Percentiles rank a stretch among this genome's conserved stretches.
These are phyloP conservation scores for Megalops atlanticus DNA, from an alignment of 2,113 vertebrate genomes.

Conservation along the genomic window DNA sequence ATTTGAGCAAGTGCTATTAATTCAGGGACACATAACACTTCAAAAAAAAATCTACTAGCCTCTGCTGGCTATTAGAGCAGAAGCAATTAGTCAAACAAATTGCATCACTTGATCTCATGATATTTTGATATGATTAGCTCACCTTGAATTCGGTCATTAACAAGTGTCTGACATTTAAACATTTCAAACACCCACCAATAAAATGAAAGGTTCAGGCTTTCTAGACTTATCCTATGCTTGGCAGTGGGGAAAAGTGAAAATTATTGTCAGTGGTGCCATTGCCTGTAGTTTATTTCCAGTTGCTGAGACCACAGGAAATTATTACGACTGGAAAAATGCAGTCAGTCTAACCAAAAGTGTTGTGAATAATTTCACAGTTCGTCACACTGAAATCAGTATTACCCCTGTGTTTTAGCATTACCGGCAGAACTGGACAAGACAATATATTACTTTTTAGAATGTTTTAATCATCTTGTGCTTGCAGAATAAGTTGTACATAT, in stretches of 20 bases:
- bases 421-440: not conserved
- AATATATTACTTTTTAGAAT: too few species aligned
- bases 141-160: not conserved
- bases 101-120: not conserved
- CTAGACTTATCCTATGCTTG: not conserved
- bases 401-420: not conserved
- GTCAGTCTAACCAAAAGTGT: not conserved
- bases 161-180: not conserved
- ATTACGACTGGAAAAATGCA: not conserved
- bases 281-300: not conserved
- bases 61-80: not conserved
- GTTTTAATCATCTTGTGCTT: too few species aligned
- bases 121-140: not conserved
- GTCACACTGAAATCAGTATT: not conserved
- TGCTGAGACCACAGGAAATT: not conserved
- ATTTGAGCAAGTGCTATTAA: not conserved
- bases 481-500: too few species aligned
- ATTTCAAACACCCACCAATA: too few species aligned
- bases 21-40: not conserved
- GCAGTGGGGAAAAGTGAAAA: not conserved
- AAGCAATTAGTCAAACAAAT: too few species aligned
- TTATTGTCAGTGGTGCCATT: not conserved
- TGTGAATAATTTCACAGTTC: not conserved
- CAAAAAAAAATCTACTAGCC: not conserved
- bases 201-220: too few species aligned